A percentile compares a stretch with the other conserved stretches of the same genome.
These are phyloP conservation scores for Ceyx melanurus DNA, from an alignment of 2,113 vertebrate species.

Conservation along the genomic window DNA sequence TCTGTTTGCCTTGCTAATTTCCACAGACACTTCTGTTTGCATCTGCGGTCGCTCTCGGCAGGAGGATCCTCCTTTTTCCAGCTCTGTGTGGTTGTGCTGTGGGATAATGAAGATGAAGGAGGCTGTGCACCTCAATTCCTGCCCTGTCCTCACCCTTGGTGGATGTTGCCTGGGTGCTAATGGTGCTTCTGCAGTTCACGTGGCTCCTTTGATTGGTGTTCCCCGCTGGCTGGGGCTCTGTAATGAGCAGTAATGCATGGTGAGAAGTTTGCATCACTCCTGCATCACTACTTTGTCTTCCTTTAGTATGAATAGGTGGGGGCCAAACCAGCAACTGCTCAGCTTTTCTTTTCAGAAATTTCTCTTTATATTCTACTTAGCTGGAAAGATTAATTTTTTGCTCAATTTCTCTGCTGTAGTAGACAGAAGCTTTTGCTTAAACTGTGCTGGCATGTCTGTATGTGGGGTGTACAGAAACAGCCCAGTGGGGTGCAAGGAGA, in stretches of 20 bases:
- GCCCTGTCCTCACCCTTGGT: constrained; percentile 24
- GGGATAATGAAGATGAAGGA: constrained; percentile 67
- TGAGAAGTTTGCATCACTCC: not conserved
- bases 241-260: constrained; percentile 45
- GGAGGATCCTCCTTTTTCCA: constrained; percentile 36
- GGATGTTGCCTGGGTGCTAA: constrained; percentile 20
- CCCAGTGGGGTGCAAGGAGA: not conserved
- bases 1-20: constrained; percentile 61
- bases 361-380: not conserved
- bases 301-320: not conserved
- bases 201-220: constrained; percentile 30
- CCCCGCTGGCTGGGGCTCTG: not conserved
- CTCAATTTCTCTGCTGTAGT: not conserved
- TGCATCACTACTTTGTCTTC: not conserved
- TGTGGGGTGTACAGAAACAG: fast-evolving
- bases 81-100: not conserved
- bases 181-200: not conserved
- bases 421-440: not conserved
- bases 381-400: not conserved
- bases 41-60: not conserved
- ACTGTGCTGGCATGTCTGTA: not conserved
- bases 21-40: constrained; percentile 26
- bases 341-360: not conserved
- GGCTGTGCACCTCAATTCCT: constrained; percentile 18
- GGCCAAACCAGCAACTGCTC: not conserved